A percentile compares a stretch with the other conserved stretches of the same genome.
Evolutionary conservation across 2,888 invertebrate genomes (phyloP).

Genomic region (Tenodera sinensis): DNA sequence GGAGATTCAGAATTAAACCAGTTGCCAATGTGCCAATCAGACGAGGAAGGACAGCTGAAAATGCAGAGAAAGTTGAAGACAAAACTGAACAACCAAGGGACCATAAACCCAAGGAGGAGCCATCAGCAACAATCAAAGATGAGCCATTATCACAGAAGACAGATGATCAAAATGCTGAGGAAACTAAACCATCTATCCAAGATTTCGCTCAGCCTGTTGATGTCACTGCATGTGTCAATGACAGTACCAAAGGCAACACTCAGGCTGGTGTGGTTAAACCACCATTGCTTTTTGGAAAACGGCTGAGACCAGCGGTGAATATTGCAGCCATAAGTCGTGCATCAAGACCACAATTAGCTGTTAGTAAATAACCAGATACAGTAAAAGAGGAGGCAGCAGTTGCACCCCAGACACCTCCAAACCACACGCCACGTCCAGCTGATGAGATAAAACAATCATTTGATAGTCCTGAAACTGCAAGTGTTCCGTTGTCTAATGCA

Average conservation of each 20-base stretch:
- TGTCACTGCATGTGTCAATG: not conserved
- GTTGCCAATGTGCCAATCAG: not conserved
- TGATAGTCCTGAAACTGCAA: not conserved
- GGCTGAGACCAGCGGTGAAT: constrained; percentile 19
- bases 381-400: not conserved
- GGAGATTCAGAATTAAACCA: not conserved
- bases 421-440: not conserved
- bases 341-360: too few species aligned
- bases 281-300: not conserved
- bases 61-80: not conserved
- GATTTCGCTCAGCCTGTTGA: too few species aligned
- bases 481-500: not conserved
- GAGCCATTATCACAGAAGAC: not conserved
- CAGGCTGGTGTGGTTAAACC: not conserved
- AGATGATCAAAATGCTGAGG: too few species aligned
- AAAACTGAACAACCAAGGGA: not conserved
- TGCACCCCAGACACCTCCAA: not conserved
- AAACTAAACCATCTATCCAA: not conserved
- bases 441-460: too few species aligned
- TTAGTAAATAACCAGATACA: too few species aligned
- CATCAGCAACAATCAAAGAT: too few species aligned
- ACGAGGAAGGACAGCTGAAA: not conserved
- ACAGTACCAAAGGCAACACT: not conserved
- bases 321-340: not conserved
- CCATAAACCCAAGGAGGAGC: not conserved